A percentile compares a stretch with the other conserved stretches of the same genome.
Conservation (phyloP, 2,113 vertebrate species). For the Garra rufa region DNA sequence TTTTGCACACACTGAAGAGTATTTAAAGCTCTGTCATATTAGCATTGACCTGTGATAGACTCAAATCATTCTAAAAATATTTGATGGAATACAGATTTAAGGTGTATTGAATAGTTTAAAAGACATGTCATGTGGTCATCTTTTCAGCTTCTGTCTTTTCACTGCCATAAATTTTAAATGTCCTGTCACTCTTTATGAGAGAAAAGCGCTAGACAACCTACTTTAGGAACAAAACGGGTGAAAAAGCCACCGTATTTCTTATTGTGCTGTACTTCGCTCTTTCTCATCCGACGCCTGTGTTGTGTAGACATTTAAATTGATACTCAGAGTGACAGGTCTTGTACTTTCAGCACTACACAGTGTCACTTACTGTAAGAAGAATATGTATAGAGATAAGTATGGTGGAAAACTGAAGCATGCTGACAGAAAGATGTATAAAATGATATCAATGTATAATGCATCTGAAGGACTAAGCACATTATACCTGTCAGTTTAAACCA, state of each 20-base stretch:
- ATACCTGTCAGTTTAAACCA: background rate
- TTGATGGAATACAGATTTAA: background rate
- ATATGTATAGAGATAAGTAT: slow-evolving; percentile 12
- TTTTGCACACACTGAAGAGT: background rate
- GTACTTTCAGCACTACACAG: background rate
- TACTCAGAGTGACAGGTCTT: background rate
- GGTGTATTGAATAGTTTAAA: background rate
- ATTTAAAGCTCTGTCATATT: background rate
- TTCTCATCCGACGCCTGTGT: background rate
- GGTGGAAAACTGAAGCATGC: background rate
- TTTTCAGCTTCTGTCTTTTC: background rate
- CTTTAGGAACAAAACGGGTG: background rate
- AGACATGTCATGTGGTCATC: background rate
- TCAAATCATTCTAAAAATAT: background rate
- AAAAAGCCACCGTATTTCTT: background rate
- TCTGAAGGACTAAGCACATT: background rate
- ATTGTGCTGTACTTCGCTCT: background rate
- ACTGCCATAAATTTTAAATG: background rate
- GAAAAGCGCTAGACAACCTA: background rate
- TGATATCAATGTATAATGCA: background rate
- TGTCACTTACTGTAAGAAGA: background rate
- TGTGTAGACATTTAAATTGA: background rate
- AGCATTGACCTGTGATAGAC: background rate
- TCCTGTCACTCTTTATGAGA: background rate
- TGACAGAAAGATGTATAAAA: background rate